Evolutionary conservation across 2,888 invertebrate genomes (phyloP).

Genomic region (Drosophila kambysellisi): DNA sequence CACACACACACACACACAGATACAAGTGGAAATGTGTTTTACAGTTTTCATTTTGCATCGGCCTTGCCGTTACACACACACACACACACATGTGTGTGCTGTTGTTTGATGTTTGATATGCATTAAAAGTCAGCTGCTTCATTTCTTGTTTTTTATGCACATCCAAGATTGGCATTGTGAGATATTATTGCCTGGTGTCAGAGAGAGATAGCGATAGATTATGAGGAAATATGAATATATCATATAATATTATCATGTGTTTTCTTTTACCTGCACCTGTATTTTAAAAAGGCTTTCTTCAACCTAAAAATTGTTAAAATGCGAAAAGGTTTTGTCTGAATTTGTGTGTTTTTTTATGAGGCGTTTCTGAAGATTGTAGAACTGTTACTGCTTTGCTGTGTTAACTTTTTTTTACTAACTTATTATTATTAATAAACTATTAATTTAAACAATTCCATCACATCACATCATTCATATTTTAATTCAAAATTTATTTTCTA

Average conservation of each 20-base stretch:
- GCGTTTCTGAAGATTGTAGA: background rate
- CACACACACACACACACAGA: conserved; percentile 40
- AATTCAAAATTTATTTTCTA: too few relatives aligned
- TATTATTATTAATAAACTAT: too few relatives aligned
- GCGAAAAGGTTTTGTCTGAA: background rate
- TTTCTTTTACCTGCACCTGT: background rate
- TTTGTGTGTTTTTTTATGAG: background rate
- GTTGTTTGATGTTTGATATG: conserved; percentile 42
- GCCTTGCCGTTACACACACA: conserved; percentile 38
- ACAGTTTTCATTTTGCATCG: conserved; percentile 61
- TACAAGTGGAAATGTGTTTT: conserved; percentile 59
- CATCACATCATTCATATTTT: too few relatives aligned
- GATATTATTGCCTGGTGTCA: background rate
- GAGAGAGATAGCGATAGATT: background rate
- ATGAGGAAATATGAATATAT: background rate
- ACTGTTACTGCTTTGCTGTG: background rate
- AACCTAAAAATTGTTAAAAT: background rate
- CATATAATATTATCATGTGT: background rate
- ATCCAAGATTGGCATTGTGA: conserved; percentile 19
- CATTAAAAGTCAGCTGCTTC: conserved; percentile 38
- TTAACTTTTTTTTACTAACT: too few relatives aligned
- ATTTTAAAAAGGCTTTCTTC: background rate
- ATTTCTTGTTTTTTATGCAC: conserved; percentile 5
- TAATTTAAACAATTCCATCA: too few relatives aligned
- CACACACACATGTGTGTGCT: conserved; percentile 1